Evolutionary conservation across 2,888 invertebrate genomes (phyloP), one percentile per base, ranked within the genome.

Genomic region (Cheilosia variabilis): DNA sequence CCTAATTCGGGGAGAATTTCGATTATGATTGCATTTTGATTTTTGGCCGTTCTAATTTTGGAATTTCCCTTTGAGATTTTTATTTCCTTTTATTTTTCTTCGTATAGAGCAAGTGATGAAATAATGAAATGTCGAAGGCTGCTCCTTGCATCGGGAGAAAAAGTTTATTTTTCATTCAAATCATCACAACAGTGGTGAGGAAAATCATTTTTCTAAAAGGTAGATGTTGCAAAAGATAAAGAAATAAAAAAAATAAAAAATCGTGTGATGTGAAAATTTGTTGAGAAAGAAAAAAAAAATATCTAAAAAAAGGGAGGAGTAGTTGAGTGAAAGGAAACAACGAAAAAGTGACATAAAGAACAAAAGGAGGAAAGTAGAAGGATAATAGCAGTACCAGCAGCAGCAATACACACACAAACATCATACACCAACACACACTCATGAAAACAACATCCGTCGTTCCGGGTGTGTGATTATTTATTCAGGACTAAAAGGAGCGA

Each of bases 301-400:
- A 43, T 43, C 24, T 31, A 24, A 65, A 75, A 19, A 81, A 80
- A 81, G 86, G 86, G 86, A 86, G 86, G 76, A 81, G 86, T 76
- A 86, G 80, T 86, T 72, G 72, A 52, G 52, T 52, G 76, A 68
- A 47, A 80, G 50, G 60, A 72, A 72, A 72, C 57, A 65, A 86
- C 62, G 69, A 80, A 76, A 75, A 78, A 84, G 75, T 86, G 86
- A 81, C 86, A 86, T 83, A 79, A 86, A 77, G 86, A 81, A 86
- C 81, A 86, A 81, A 81, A 77, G 81, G 72, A 86, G 71, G 65
- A 78, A 78, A 72, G 66, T 65, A 72, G 66, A 60, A 47, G 84
- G 76, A 86, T 81, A 76, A 86, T 80, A 86, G 75, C 75, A 81
- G 45, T 31, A 60, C 7, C n/a, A 53, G 27, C n/a, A 73, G 45